Percentiles rank a stretch among this genome's conserved stretches.
Evolutionary conservation across 2,113 vertebrate species (phyloP).

Genomic region (Hyla sarda): DNA sequence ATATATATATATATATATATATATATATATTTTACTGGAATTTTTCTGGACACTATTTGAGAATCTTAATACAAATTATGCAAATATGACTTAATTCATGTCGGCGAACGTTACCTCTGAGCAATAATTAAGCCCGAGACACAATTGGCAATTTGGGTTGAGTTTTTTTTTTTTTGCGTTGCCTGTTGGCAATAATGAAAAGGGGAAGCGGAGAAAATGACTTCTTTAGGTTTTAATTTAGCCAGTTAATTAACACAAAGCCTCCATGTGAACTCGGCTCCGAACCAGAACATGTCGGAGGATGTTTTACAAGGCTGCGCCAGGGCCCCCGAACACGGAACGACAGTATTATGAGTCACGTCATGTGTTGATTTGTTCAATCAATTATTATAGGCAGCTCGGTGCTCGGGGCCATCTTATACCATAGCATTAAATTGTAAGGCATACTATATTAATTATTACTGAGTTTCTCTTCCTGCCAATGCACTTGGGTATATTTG

Average conservation of each 20-base stretch:
- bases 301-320: conserved; percentile 30
- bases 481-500: conserved; percentile 34
- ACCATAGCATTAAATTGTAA: conserved; percentile 47
- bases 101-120: neutral
- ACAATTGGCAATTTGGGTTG: conserved; percentile 5
- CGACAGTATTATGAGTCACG: conserved; percentile 17
- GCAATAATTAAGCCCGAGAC: conserved; percentile 27
- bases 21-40: too few relatives aligned
- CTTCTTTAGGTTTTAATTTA: conserved; percentile 21
- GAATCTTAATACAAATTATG: neutral
- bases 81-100: neutral
- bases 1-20: too few relatives aligned
- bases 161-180: too few relatives aligned
- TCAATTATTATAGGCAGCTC: conserved; percentile 55
- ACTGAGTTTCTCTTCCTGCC: conserved; percentile 41
- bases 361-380: conserved; percentile 30
- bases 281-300: neutral
- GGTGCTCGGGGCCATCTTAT: conserved; percentile 27
- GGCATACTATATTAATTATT: conserved; percentile 52
- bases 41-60: neutral
- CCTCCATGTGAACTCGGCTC: conserved; percentile 3
- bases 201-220: neutral
- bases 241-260: conserved; percentile 12
- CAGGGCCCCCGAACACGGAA: neutral
- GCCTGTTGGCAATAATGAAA: neutral